These are phyloP conservation scores for Eueremaeus valkanovi DNA, from an alignment of 2,888 invertebrate species.

Conservation along the genomic window DNA sequence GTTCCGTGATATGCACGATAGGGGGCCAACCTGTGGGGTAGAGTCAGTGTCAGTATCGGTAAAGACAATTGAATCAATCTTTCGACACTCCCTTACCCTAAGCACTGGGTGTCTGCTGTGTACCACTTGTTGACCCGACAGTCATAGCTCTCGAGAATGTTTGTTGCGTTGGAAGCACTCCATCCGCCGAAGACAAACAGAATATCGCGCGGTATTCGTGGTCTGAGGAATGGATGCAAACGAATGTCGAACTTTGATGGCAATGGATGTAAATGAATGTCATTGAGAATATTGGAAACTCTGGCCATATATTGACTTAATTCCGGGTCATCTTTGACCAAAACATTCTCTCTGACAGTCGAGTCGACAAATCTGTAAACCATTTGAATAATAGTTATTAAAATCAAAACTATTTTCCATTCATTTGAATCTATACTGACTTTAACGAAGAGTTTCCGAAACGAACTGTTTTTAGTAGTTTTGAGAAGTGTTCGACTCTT, in stretches of 20 bases:
- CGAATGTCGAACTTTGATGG: conserved; percentile 36
- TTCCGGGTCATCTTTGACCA: neutral
- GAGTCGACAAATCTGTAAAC: conserved; percentile 21
- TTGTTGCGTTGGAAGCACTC: conserved; percentile 73
- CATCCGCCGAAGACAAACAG: conserved; percentile 58
- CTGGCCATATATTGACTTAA: conserved; percentile 23
- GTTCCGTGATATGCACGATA: conserved; percentile 70
- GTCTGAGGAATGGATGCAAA: conserved; percentile 50
- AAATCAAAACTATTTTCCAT: neutral
- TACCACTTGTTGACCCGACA: conserved; percentile 66
- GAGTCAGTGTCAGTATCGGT: neutral
- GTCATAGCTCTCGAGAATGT: conserved; percentile 57
- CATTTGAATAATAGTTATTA: neutral
- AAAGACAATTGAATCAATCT: neutral
- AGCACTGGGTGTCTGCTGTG: conserved; percentile 55
- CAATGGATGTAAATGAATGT: conserved; percentile 37
- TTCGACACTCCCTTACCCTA: neutral
- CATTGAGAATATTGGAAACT: conserved; percentile 19
- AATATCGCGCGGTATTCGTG: conserved; percentile 61
- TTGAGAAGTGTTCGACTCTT: conserved; percentile 1
- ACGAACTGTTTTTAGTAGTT: conserved; percentile 12
- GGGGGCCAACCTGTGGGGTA: neutral
- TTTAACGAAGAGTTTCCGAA: conserved; percentile 31
- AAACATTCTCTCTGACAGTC: conserved; percentile 24
- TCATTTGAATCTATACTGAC: neutral